Evolutionary conservation across 1,140 invertebrate species (phyloP), one percentile per base, ranked within the genome.

Genomic region (Pseudobourletiella spinata): DNA sequence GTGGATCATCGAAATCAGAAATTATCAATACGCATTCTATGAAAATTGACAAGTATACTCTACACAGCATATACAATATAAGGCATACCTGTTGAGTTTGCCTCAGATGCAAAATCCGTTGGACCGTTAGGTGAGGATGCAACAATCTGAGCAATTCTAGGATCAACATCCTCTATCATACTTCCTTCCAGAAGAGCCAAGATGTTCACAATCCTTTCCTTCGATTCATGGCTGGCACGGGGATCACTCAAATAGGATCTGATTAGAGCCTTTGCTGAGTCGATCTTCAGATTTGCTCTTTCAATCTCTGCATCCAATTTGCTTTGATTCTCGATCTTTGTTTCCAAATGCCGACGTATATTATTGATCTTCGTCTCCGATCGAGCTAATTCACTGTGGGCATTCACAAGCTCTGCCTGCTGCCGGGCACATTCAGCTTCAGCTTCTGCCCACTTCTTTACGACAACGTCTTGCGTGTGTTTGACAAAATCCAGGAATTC

Each of bases 331-430:
- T 82, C 81, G 65, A 86, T 87, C 70, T 92, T 89, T 43, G 82
- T 79, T 72, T 91, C 88, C 4, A 92, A 76, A 32, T 90, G 76
- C 61, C 83, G 84, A 51, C 88, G 81, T 1, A 86, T 86, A 72
- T 88, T 84, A 61, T 82, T 83, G 43, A 92, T 79, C 72, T 89
- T 87, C 16, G 81, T 82, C 61, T 90, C 86, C 56, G 87, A 79
- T 64, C 84, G 81, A 1, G 80, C 75, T 32, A 84, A 81, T 57
- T 86, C 84, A 39, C 79, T 76, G 32, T 85, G 79, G 4, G 82
- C 77, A 61, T 82, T 80, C 66, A 84, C 82, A 32, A 88, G 72
- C 66, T 83, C 81, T 3, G 78, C 78, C 65, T 86, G 82, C 14
- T 89, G 75, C 1, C 84, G 76, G 28, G 79, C 77, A 57, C 83